Conservation (phyloP, 2,888 invertebrate genomes). For the Cecidostiba fungosa region DNA sequence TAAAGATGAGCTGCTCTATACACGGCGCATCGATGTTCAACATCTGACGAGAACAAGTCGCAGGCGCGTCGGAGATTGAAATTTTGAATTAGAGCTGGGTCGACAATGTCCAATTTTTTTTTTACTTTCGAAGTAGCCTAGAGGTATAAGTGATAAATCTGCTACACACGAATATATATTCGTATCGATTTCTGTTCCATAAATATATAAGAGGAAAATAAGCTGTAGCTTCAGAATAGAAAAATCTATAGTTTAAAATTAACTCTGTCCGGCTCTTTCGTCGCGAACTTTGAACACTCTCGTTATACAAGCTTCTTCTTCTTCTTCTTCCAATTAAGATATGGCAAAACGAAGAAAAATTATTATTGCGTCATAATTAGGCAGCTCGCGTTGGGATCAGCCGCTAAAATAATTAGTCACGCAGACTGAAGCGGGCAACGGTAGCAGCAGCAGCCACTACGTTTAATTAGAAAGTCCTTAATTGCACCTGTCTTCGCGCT, state of each 20-base stretch:
- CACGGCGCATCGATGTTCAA: too few species aligned
- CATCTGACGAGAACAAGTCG: too few species aligned
- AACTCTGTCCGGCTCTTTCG: background rate
- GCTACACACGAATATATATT: too few species aligned
- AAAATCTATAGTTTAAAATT: too few species aligned
- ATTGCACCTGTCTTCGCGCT: background rate
- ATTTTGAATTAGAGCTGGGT: background rate
- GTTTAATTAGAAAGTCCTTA: conserved; percentile 8
- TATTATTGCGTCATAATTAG: conserved; percentile 14
- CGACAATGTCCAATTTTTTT: too few species aligned
- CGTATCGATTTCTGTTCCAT: too few species aligned
- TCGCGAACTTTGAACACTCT: background rate
- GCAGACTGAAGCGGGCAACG: background rate
- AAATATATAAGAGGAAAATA: too few species aligned
- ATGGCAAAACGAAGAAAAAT: background rate
- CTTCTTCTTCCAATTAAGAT: background rate
- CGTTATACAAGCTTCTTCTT: background rate
- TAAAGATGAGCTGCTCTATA: background rate
- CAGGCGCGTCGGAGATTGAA: background rate
- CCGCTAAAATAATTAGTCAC: conserved; percentile 12
- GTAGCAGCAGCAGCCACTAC: background rate
- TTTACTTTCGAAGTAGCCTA: too few species aligned
- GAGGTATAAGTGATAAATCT: too few species aligned
- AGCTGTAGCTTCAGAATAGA: too few species aligned
- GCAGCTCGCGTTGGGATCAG: background rate